Base-by-base conservation (phyloP, 2,113 vertebrate genomes). In the Serranochromis macrocephalus region DNA sequence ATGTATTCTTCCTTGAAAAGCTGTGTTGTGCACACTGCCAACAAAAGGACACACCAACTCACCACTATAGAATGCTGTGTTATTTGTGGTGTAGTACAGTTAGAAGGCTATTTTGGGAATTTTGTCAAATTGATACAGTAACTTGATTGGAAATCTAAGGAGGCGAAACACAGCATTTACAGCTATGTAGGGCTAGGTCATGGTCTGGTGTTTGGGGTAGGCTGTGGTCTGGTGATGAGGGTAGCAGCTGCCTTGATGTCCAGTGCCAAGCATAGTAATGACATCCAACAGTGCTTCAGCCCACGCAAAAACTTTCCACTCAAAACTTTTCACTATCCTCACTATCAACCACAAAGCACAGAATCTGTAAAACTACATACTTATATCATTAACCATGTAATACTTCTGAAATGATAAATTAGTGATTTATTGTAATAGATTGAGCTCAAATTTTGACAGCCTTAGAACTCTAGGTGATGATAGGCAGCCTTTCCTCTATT, bases 381-480 rank as follows among this genome's bases (percentile, higher is more conserved):
- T 63, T 17, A 26, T 36, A 36, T 2, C 9, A 49, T 68, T 40
- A 54, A 38, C 3, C 1, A 33, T 66, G 19, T 54, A 75, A 19
- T 38, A 45, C 16, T 47, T 31, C 17, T 38, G 7, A 73, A 7
- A 38, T 73, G n/a, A 11, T 40, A 61, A 86, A 58, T 45, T 47
- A 24, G 12, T 40, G 54, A 85, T 49, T 33, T 36, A 29, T 85
- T 83, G 38, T 71, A 80, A 81, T 17, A 12, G 17, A 45, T 75
- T 31, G 40, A 81, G 42, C 14, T 45, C 63, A 80, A 75, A 88
- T 51, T 85, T 92, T 91, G 86, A 93, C 84, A 88, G 75, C 83
- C 89, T 78, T 49, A 81, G 11, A 84, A 40, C 80, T 88, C 26
- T 31, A 51, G 84, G 92, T 94, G 92, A 92, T 24, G n/a, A 93